Base-by-base conservation (phyloP, 2,888 invertebrate species). In the Eupithecia pulchellata region DNA sequence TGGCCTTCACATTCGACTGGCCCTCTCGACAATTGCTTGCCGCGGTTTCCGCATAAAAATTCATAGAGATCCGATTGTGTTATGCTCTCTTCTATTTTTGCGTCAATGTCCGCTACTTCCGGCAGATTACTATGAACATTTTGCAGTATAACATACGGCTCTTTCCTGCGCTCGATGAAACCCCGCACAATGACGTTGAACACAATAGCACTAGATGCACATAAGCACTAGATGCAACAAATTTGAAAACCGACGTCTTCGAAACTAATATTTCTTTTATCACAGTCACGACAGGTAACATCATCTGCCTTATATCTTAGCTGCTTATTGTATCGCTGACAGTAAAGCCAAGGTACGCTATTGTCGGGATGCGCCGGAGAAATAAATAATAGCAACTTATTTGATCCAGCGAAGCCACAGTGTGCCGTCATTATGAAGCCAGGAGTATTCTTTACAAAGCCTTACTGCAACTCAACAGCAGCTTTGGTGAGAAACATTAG, bases 341-440 rank as follows among this genome's bases (percentile, higher is more conserved):
- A 88, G 90, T 86, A 88, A 91, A 91, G 90, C 90, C 86, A 82
- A 84, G 85, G 87, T 87, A 82, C 87, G 80, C 90, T 78, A 91
- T 93, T 93, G 92, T 93, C 77, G 78, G 80, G 86, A 85, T 86
- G 78, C 83, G 88, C 82, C 81, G 79, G 85, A 90, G 90, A 90
- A 91, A 91, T 91, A 93, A 81, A 86, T 92, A 92, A 93, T 89
- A 90, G 89, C 91, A 87, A 87, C 91, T 93, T 92, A 89, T 87
- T 88, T 88, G 89, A 90, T 90, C 89, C 86, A 83, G 75, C 84
- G 87, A 86, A 84, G 88, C 85, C 85, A 91, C 90, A 91, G 90
- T 91, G 80, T 87, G 81, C 88, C 84, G 90, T 89, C 89, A 91
- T 93, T 92, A 92, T 80, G 81, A 83, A 84, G 80, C 83, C 78